A percentile compares a stretch with the other conserved stretches of the same genome.
These are phyloP conservation scores for Epsilonema sp. DNA, from an alignment of 2,888 invertebrate genomes.

Conservation along the genomic window DNA sequence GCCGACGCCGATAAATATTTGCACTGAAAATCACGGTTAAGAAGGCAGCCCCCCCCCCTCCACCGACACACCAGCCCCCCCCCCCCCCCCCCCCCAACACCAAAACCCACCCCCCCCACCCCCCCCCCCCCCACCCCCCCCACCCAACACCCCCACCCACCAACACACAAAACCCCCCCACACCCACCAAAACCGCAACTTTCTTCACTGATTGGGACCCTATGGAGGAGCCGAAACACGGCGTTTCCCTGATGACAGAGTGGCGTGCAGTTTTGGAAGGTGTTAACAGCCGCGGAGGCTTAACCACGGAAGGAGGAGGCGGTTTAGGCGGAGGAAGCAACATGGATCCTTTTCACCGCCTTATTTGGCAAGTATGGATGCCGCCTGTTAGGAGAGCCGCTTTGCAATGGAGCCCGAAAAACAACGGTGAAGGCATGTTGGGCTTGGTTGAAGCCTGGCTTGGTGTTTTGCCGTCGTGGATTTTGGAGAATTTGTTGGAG, in stretches of 20 bases:
- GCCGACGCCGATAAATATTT: no score
- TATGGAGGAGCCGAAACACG: slow-evolving; percentile 36
- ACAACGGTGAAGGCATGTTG: slow-evolving; percentile 53
- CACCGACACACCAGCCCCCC: no score
- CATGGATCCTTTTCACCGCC: slow-evolving; percentile 49
- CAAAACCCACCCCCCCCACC: no score
- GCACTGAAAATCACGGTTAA: no score
- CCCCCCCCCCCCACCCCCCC: background rate
- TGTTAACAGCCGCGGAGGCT: background rate
- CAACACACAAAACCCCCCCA: no score
- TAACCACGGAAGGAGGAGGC: background rate
- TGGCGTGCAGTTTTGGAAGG: slow-evolving; percentile 34
- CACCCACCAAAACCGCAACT: no score
- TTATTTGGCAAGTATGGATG: slow-evolving; percentile 76
- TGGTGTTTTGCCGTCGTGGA: slow-evolving; percentile 57
- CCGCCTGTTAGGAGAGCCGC: slow-evolving; percentile 42
- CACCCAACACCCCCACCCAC: no score
- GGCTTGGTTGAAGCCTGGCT: slow-evolving; percentile 60
- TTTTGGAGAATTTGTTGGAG: slow-evolving; percentile 57
- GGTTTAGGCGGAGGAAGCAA: slow-evolving; percentile 12
- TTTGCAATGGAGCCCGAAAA: slow-evolving; percentile 54
- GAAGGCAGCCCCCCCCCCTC: no score
- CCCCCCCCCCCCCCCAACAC: no score
- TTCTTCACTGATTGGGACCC: slow-evolving; percentile 60
- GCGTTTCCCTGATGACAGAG: slow-evolving; percentile 30